Conservation (phyloP, 2,113 vertebrate genomes). For the Colistium nudipinnis region DNA sequence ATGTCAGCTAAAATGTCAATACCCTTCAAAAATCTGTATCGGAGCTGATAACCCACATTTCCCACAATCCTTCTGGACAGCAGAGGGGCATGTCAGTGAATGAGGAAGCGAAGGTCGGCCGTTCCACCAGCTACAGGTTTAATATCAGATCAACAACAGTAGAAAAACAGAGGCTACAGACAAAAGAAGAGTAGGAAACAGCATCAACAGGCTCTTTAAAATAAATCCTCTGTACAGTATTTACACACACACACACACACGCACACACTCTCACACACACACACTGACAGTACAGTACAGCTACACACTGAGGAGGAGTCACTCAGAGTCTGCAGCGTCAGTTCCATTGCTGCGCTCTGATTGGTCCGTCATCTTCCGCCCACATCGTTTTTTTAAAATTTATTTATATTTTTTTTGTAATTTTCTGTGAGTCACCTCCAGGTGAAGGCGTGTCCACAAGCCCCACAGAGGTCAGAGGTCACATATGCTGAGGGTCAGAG, state of each 20-base stretch:
- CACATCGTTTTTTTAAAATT: constrained; percentile 39
- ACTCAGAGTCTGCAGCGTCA: constrained; percentile 22
- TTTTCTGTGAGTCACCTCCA: constrained; percentile 13
- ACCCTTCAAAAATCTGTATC: no score
- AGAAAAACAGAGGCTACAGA: constrained; percentile 80
- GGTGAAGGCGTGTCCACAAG: constrained; percentile 18
- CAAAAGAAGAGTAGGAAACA: constrained; percentile 74
- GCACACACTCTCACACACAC: constrained; percentile 29
- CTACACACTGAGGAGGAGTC: constrained; percentile 57
- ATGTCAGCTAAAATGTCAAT: no score
- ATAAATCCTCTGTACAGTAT: constrained; percentile 97
- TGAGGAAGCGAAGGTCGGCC: constrained; percentile 49
- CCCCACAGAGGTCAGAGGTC: constrained; percentile 1
- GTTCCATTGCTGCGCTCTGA: constrained; percentile 37
- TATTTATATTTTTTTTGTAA: neutral
- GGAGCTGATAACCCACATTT: no score
- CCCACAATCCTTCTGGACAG: neutral
- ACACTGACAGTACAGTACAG: constrained; percentile 55
- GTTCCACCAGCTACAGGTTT: constrained; percentile 81
- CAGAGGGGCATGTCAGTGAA: neutral
- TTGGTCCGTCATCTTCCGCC: constrained; percentile 51
- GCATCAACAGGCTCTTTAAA: constrained; percentile 87
- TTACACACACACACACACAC: constrained; percentile 84
- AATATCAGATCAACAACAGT: constrained; percentile 81
- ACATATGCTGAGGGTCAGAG: neutral